Evolutionary conservation across 2,888 invertebrate species (phyloP).

Genomic region (Chaitophorus viminalis): DNA sequence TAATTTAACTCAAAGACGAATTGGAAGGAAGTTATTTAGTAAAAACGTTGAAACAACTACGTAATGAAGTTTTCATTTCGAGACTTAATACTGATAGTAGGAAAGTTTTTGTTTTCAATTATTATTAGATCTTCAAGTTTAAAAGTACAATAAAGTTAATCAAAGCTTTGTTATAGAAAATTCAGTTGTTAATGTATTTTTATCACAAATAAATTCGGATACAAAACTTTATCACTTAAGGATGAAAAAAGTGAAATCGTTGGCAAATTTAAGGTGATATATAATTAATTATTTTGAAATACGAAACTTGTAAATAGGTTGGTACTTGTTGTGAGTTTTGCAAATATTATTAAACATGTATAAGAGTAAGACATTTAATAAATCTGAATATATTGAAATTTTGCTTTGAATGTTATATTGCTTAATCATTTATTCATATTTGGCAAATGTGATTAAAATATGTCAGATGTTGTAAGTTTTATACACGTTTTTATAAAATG

Average conservation of each 20-base stretch:
- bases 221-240: not conserved
- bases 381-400: not conserved
- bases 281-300: not conserved
- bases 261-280: not conserved
- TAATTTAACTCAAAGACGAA: not conserved
- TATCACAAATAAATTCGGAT: not conserved
- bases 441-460: constrained; percentile 32
- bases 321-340: not conserved
- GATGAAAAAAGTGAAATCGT: not conserved
- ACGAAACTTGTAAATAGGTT: not conserved
- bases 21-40: not conserved
- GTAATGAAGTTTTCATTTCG: not conserved
- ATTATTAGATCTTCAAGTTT: not conserved
- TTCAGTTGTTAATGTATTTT: not conserved
- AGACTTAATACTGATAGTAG: not conserved
- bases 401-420: not conserved
- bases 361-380: not conserved
- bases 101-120: not conserved
- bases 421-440: constrained; percentile 30
- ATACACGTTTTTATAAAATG: not conserved
- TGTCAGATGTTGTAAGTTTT: constrained; percentile 33
- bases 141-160: constrained; percentile 8
- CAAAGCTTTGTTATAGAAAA: not conserved
- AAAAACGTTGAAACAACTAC: constrained; percentile 1
- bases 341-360: not conserved